Conservation (phyloP, 2,797 vertebrate species). For the Enteromius trimaculatus region DNA sequence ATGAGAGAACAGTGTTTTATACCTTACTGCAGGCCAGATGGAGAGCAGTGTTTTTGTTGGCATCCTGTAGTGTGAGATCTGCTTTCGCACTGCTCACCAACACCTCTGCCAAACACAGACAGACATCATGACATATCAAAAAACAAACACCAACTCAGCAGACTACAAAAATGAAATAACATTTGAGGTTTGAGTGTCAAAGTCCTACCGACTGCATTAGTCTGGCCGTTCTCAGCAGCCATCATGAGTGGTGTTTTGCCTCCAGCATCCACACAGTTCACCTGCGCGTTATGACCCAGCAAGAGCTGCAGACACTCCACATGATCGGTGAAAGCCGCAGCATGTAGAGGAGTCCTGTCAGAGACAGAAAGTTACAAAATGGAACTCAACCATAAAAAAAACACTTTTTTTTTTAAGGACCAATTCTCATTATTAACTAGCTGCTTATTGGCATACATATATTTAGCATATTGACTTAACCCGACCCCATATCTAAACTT, state of each 20-base stretch:
- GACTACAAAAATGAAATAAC: slow-evolving; percentile 47
- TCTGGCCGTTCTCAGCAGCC: slow-evolving; percentile 96
- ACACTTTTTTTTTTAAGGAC: background rate
- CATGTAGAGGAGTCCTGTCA: slow-evolving; percentile 91
- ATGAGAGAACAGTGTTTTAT: slow-evolving; percentile 52
- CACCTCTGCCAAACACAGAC: slow-evolving; percentile 81
- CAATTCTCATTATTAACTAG: background rate
- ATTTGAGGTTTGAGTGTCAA: background rate
- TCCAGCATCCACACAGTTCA: slow-evolving; percentile 86
- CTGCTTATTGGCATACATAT: background rate
- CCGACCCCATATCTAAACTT: background rate
- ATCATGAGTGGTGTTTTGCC: slow-evolving; percentile 97
- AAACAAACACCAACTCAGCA: background rate
- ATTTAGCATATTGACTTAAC: background rate
- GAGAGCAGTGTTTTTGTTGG: slow-evolving; percentile 94
- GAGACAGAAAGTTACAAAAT: background rate
- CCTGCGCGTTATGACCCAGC: slow-evolving; percentile 94
- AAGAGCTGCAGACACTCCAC: slow-evolving; percentile 97
- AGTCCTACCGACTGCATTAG: slow-evolving; percentile 90
- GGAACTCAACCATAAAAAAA: background rate
- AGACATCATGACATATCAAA: slow-evolving; percentile 21
- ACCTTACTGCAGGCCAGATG: slow-evolving; percentile 99
- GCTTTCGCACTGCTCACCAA: slow-evolving; percentile 97
- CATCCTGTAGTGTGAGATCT: slow-evolving; percentile 94
- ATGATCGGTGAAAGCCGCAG: slow-evolving; percentile 95